These are phyloP conservation scores for Hermaeophaga mercurialis DNA, from an alignment of 2,888 invertebrate species.

Conservation along the genomic window DNA sequence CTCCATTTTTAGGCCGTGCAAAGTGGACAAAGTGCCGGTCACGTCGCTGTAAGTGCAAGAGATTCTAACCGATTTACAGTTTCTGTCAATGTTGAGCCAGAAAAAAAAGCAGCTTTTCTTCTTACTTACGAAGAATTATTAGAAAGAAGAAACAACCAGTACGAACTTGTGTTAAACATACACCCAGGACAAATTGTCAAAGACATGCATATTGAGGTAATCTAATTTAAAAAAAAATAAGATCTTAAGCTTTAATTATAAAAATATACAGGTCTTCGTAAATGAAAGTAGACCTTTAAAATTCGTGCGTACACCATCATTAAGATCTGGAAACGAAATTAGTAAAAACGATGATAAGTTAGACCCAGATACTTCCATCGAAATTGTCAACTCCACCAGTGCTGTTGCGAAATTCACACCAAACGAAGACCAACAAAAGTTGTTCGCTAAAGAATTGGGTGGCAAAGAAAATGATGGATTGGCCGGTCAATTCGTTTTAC, in stretches of 20 bases:
- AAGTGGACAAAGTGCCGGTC: constrained; percentile 66
- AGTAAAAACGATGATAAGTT: constrained; percentile 55
- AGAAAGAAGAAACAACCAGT: constrained; percentile 66
- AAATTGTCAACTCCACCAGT: constrained; percentile 42
- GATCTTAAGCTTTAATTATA: no score
- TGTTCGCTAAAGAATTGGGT: constrained; percentile 55
- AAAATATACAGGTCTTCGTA: constrained; percentile 60
- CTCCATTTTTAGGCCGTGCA: constrained; percentile 58
- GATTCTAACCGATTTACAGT: constrained; percentile 74
- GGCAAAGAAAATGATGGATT: constrained; percentile 59
- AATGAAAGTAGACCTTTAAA: constrained; percentile 65
- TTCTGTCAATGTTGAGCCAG: constrained; percentile 68
- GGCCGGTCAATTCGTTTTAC: constrained; percentile 69
- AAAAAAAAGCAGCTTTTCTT: constrained; percentile 68
- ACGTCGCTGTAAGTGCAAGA: constrained; percentile 67
- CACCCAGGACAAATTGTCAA: constrained; percentile 70
- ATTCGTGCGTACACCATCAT: constrained; percentile 35
- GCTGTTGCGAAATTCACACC: constrained; percentile 63
- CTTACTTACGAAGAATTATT: constrained; percentile 76
- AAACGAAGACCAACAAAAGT: constrained; percentile 62
- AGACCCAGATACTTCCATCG: constrained; percentile 49
- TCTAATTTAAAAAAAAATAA: not conserved
- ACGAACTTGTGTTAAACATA: constrained; percentile 71
- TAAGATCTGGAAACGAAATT: constrained; percentile 33
- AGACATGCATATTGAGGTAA: constrained; percentile 64